Evolutionary conservation across 1,140 invertebrate genomes (phyloP).

Genomic region (Rhagoletis zephyria): DNA sequence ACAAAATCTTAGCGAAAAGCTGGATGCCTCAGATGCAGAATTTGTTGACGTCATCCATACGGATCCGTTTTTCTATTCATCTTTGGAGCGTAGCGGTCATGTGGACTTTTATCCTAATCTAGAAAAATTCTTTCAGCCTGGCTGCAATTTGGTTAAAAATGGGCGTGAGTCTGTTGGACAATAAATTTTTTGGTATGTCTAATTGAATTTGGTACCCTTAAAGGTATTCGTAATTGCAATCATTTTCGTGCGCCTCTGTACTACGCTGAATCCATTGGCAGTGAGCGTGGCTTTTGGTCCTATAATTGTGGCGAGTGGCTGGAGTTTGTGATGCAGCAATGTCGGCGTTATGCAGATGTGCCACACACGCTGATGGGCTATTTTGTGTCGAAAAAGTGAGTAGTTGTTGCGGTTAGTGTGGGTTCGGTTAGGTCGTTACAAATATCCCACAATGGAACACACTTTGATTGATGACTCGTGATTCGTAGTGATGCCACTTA

Average conservation of each 20-base stretch:
- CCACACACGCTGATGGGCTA: conserved; percentile 66
- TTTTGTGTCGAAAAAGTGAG: conserved; percentile 63
- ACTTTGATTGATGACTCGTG: too few species aligned
- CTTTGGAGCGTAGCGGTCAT: conserved; percentile 78
- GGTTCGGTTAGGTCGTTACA: too few species aligned
- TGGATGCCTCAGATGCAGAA: conserved; percentile 77
- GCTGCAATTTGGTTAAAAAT: conserved; percentile 76
- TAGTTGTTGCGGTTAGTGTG: background rate
- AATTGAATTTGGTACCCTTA: background rate
- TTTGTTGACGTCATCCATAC: conserved; percentile 88
- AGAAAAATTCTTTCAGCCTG: conserved; percentile 81
- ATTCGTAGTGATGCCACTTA: too few species aligned
- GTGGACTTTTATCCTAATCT: conserved; percentile 89
- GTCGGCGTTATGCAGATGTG: conserved; percentile 60
- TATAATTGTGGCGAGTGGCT: conserved; percentile 66
- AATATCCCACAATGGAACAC: too few species aligned
- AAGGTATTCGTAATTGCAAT: conserved; percentile 73
- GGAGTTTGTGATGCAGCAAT: conserved; percentile 64
- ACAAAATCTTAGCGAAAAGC: conserved; percentile 57
- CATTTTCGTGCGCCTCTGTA: conserved; percentile 75
- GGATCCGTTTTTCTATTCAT: conserved; percentile 78
- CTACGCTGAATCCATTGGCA: conserved; percentile 76
- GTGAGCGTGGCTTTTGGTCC: conserved; percentile 64
- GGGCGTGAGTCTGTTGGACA: conserved; percentile 58
- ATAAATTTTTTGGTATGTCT: conserved; percentile 73